Evolutionary conservation across 2,113 vertebrate genomes (phyloP).

Genomic region (Myotis yumanensis): DNA sequence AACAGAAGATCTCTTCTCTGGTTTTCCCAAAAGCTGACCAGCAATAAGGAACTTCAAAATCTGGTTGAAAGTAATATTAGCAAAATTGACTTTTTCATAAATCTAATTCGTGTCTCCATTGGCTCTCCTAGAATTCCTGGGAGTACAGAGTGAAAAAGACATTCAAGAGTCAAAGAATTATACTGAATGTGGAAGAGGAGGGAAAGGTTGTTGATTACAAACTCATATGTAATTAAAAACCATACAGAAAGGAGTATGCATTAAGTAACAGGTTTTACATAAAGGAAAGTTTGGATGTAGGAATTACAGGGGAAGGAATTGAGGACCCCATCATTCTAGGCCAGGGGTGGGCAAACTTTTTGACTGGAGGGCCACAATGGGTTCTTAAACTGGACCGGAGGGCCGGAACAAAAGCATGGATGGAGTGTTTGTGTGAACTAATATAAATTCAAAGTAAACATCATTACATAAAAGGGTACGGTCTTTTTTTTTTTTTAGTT

Average conservation of each 20-base stretch:
- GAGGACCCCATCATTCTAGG: neutral
- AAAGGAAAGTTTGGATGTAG: neutral
- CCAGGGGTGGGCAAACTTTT: too few relatives aligned
- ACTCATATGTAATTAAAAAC: neutral
- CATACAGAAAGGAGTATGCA: neutral
- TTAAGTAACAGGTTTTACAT: neutral
- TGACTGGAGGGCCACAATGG: too few relatives aligned
- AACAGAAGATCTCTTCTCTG: neutral
- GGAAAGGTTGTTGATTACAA: neutral
- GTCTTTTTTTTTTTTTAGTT: too few relatives aligned
- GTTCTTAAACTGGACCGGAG: too few relatives aligned
- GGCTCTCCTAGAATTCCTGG: neutral
- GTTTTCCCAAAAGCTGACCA: neutral
- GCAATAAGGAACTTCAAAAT: neutral
- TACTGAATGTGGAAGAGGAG: neutral
- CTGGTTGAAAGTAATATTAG: slow-evolving; percentile 10
- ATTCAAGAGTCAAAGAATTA: slow-evolving; percentile 1
- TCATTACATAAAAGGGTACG: too few relatives aligned
- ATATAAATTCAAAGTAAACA: too few relatives aligned
- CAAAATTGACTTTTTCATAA: neutral
- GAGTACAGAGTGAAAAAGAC: neutral
- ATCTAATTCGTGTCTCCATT: neutral
- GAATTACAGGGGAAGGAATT: neutral
- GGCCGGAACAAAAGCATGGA: too few relatives aligned
- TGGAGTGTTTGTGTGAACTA: too few relatives aligned